Evolutionary conservation across 2,797 vertebrate genomes (phyloP).

Genomic region (Alca torda): DNA sequence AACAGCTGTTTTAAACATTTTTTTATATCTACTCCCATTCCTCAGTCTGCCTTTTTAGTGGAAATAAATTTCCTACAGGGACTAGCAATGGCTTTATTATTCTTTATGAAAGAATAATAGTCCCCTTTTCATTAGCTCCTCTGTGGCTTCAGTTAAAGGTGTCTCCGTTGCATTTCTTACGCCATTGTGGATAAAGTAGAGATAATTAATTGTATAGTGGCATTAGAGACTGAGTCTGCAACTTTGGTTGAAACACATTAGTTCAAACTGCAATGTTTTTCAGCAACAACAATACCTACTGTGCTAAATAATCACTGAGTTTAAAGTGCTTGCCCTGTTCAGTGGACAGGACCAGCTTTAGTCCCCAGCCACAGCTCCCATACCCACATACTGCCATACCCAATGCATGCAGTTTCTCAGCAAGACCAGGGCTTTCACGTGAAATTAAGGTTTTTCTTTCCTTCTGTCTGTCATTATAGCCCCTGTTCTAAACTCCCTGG

Average conservation of each 20-base stretch:
- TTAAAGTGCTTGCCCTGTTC: not conserved
- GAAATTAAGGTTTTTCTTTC: not conserved
- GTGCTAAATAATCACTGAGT: not conserved
- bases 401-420: not conserved
- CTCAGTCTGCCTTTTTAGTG: conserved; percentile 23
- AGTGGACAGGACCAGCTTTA: not conserved
- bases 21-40: not conserved
- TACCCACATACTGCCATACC: not conserved
- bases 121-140: conserved; percentile 2
- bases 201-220: conserved; percentile 16
- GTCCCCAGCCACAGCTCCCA: not conserved
- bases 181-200: not conserved
- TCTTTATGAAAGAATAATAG: conserved; percentile 22
- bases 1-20: not conserved
- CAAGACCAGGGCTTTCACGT: not conserved
- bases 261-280: not conserved
- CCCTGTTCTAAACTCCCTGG: not conserved
- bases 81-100: conserved; percentile 14
- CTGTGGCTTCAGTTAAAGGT: conserved; percentile 10
- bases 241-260: conserved; percentile 2
- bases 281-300: not conserved
- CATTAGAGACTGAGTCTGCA: conserved; percentile 8
- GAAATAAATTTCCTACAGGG: conserved; percentile 31
- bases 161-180: not conserved
- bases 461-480: not conserved